A percentile compares a stretch with the other conserved stretches of the same genome.
Conservation (phyloP, 30 jellyfish, hydroid and myxozoan species). For the Pseudorhiza aurosa region DNA sequence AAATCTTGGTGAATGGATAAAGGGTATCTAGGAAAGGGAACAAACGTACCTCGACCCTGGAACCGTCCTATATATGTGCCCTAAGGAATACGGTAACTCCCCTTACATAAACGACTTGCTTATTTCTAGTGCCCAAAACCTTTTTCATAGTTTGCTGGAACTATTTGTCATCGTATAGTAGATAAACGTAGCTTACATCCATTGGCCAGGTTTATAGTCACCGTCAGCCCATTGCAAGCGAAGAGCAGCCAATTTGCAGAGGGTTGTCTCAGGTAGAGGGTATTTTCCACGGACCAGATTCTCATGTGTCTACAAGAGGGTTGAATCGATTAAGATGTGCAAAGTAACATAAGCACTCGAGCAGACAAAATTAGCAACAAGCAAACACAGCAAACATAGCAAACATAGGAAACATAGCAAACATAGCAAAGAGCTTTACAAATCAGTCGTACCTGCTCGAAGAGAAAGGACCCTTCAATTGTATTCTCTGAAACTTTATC, state of each 20-base stretch:
- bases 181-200: conserved; percentile 78
- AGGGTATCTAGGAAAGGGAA: no score
- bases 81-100: no score
- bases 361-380: no score
- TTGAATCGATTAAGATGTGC: no score
- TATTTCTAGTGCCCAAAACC: no score
- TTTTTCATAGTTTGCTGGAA: no score
- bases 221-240: conserved; percentile 96
- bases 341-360: no score
- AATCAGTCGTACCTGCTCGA: conserved; percentile 81
- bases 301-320: conserved; percentile 89
- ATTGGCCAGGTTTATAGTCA: conserved; percentile 84
- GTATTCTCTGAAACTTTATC: conserved; percentile 69
- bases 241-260: conserved; percentile 92
- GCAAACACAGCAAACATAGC: no score
- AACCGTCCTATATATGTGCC: no score
- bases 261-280: conserved; percentile 93
- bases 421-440: neutral
- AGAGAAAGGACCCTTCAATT: conserved; percentile 88
- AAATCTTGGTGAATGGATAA: no score
- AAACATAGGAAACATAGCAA: neutral
- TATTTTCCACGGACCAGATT: conserved; percentile 95
- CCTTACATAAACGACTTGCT: no score
- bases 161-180: neutral
- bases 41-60: no score